A percentile compares a stretch with the other conserved stretches of the same genome.
These are phyloP conservation scores for Patella caerulea DNA, from an alignment of 2,888 invertebrate species.

Conservation along the genomic window DNA sequence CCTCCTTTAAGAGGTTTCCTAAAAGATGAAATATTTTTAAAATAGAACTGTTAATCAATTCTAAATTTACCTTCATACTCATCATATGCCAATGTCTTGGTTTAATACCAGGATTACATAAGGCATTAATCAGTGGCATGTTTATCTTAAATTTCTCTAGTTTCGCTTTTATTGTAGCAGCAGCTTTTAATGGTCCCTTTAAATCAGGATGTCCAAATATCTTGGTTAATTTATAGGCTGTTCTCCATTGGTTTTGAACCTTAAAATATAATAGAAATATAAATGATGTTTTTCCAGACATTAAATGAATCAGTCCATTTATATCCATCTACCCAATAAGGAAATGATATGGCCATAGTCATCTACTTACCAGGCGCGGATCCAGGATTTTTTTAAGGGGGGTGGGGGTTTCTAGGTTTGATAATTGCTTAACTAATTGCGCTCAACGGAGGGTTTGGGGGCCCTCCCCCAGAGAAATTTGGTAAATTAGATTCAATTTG, in stretches of 20 bases:
- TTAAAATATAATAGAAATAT: conserved; percentile 26
- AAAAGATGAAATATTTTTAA: no score
- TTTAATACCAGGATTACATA: conserved; percentile 71
- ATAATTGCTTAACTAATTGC: no score
- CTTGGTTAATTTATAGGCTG: conserved; percentile 70
- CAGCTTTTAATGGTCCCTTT: conserved; percentile 66
- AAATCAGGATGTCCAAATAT: conserved; percentile 67
- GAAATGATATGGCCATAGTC: neutral
- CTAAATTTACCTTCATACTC: conserved; percentile 63
- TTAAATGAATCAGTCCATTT: neutral
- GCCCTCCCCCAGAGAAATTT: no score
- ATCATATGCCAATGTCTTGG: conserved; percentile 70
- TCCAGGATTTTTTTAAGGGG: no score
- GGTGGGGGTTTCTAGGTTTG: no score
- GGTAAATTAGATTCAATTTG: no score
- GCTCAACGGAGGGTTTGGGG: no score
- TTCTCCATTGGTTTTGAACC: conserved; percentile 69
- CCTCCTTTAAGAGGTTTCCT: no score
- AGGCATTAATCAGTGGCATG: conserved; percentile 68
- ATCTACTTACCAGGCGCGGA: no score
- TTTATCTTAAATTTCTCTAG: conserved; percentile 71
- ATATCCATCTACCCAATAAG: no score
- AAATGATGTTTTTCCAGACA: neutral
- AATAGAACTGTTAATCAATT: no score
- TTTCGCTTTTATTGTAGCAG: conserved; percentile 67